These are phyloP conservation scores for Emydura subglobosa DNA, from an alignment of 2,113 vertebrate species.

Conservation along the genomic window DNA sequence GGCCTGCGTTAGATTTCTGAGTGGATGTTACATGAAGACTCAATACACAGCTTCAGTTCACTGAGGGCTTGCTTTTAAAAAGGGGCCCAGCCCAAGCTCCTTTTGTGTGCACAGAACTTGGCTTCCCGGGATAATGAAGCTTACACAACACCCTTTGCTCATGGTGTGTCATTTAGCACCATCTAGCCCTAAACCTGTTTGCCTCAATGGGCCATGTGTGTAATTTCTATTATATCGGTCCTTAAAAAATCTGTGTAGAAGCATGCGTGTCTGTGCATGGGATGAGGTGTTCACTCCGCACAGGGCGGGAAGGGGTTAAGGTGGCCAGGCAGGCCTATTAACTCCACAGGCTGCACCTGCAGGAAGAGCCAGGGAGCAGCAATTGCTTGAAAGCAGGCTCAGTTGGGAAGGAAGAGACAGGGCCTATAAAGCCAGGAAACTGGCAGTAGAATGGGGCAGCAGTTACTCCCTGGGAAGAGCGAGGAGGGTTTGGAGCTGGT, in stretches of 20 bases:
- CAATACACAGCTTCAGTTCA: background rate
- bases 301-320: too few relatives aligned
- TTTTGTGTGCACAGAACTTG: background rate
- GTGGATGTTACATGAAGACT: background rate
- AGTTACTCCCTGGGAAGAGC: too few relatives aligned
- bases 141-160: background rate
- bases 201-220: background rate
- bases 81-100: background rate
- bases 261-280: too few relatives aligned
- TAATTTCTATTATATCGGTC: background rate
- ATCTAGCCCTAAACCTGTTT: background rate
- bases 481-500: too few relatives aligned
- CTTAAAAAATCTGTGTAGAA: background rate
- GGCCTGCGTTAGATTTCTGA: slow-evolving; percentile 24
- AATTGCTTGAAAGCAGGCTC: too few relatives aligned
- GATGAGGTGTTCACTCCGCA: too few relatives aligned
- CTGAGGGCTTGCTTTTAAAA: background rate
- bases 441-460: too few relatives aligned
- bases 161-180: background rate
- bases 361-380: too few relatives aligned
- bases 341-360: too few relatives aligned
- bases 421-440: too few relatives aligned
- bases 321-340: too few relatives aligned
- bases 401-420: too few relatives aligned
- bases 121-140: background rate